Base-by-base conservation (phyloP, 2,113 vertebrate species). In the Reinhardtius hippoglossoides region DNA sequence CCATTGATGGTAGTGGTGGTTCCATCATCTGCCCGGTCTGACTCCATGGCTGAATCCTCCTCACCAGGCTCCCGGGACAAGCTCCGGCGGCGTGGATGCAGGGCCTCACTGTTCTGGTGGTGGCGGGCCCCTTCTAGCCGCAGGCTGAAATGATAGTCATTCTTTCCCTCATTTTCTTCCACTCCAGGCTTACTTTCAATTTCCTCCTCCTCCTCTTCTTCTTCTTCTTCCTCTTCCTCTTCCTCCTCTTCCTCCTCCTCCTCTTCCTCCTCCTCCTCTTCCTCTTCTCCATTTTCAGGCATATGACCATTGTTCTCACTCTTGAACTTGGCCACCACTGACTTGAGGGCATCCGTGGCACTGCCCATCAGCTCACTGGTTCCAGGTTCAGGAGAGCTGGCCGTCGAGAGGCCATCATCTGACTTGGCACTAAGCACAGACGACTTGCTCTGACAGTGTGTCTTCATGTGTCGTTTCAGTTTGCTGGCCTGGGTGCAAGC, bases 401-500 rank as follows among this genome's bases (percentile, higher is more conserved):
- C 95, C 0, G 96, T 95, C 44, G 97, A 99, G 76, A 97, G 96
- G 70, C 98, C 97, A 0, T 99, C 98, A 0, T 99, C 97, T 0
- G 98, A 99, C 93, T 98, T 97, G 87, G 96, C 94, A 0, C 96
- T 97, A 86, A 97, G 95, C 18, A 92, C 95, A 15, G 96, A 96
- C 1, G 97, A 96, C 91, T 98, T 99, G 94, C 56, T 92, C 83
- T 98, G 97, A 95, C 96, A 97, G 92, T 99, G 98, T 0, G 98
- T 99, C 93, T 99, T 99, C 98, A 99, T 99, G 95, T 99, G 98
- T 78, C 98, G 96, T 91, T 99, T 99, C 74, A 99, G 94, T 91
- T 99, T 99, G 95, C 97, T 98, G 90, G 98, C 98, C 94, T 99
- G 98, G 3, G 97, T 99, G 95, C 98, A 99, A 65, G 98, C 97